Conservation (phyloP, 1,140 invertebrate genomes). For the Drosophila pallidifrons region DNA sequence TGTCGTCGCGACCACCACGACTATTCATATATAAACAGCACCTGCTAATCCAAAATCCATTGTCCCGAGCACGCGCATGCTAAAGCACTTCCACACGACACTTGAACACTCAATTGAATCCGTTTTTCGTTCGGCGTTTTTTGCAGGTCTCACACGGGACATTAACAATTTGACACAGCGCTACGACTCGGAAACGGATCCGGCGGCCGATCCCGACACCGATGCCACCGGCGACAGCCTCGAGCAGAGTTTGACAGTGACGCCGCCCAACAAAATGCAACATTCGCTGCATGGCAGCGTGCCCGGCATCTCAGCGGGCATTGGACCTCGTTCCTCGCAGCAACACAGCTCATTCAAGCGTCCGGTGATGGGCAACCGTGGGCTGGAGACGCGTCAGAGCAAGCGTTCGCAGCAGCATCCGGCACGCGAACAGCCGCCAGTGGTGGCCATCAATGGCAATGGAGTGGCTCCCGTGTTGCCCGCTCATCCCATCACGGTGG, state of each 20-base stretch:
- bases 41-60: conserved; percentile 22
- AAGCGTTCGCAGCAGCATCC: conserved; percentile 87
- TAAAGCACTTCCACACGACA: no score
- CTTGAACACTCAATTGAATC: conserved; percentile 7
- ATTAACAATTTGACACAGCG: conserved; percentile 79
- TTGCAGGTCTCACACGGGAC: conserved; percentile 75
- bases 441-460: conserved; percentile 38
- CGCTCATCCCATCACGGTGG: conserved; percentile 87
- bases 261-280: conserved; percentile 72
- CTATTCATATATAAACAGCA: conserved; percentile 19
- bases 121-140: neutral
- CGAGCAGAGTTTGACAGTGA: conserved; percentile 58
- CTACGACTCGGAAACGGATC: conserved; percentile 87
- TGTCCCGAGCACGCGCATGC: conserved; percentile 61
- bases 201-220: conserved; percentile 88
- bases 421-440: conserved; percentile 17
- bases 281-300: conserved; percentile 76
- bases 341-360: conserved; percentile 86
- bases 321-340: conserved; percentile 69
- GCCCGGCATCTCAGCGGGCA: conserved; percentile 60
- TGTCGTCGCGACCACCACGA: conserved; percentile 38
- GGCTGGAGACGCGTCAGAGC: conserved; percentile 86
- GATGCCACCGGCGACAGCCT: conserved; percentile 85
- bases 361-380: conserved; percentile 86
- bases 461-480: conserved; percentile 29